phyloP scores from a whole-genome alignment of 2,113 vertebrate species.

The Mesocricetus auratus region DNA sequence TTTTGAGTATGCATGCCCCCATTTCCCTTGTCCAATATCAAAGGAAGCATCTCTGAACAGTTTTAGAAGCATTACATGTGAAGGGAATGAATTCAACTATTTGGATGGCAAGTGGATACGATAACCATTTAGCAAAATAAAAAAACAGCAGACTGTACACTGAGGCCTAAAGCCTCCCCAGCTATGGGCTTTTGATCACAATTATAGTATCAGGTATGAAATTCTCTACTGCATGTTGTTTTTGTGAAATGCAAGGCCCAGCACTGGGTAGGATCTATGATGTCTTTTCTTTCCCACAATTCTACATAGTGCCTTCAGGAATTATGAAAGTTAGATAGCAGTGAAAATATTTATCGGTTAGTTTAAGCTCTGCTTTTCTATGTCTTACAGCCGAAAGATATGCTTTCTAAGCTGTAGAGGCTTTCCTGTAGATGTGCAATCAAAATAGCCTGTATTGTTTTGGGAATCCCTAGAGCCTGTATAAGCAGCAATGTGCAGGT shows the following conservation, averaged over 20 bases:
- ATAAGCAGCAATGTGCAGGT: not conserved
- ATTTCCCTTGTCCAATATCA: not conserved
- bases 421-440: not conserved
- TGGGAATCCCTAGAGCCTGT: not conserved
- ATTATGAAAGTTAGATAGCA: not conserved
- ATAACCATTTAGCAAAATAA: not conserved
- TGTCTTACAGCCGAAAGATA: not conserved
- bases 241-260: not conserved
- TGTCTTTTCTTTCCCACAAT: not conserved
- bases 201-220: not conserved
- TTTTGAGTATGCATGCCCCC: not conserved
- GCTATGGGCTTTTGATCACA: not conserved
- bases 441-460: not conserved
- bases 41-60: not conserved
- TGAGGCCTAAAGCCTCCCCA: not conserved
- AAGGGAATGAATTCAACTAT: not conserved
- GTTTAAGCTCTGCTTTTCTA: not conserved
- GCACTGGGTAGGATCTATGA: not conserved
- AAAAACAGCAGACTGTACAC: not conserved
- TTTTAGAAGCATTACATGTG: too few relatives aligned
- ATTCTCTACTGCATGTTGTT: not conserved
- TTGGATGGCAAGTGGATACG: not conserved
- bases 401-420: not conserved
- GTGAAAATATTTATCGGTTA: not conserved
- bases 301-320: not conserved